Conservation (phyloP, 1,140 invertebrate genomes). For the Limonius californicus region DNA sequence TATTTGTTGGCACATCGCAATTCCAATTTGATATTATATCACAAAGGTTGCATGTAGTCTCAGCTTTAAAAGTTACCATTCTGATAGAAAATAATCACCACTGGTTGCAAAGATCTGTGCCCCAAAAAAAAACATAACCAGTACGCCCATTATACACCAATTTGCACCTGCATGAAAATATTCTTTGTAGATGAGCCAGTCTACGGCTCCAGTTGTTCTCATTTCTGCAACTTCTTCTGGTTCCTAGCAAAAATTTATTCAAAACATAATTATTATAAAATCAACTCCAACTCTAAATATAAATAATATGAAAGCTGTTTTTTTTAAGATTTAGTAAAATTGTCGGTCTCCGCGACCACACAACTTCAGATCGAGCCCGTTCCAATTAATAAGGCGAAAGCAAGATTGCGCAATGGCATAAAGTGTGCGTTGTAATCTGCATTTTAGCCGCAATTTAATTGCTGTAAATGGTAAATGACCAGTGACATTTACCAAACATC, state of each 20-base stretch:
- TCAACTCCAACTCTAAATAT: background rate
- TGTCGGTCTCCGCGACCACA: too few species aligned
- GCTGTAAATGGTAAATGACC: too few species aligned
- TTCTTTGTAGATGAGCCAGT: slow-evolving; percentile 16
- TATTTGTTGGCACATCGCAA: background rate
- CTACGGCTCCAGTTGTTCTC: slow-evolving; percentile 13
- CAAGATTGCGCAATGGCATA: too few species aligned
- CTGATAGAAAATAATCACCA: slow-evolving; percentile 71
- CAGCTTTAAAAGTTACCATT: slow-evolving; percentile 56
- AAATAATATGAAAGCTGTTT: too few species aligned
- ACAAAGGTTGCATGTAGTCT: too few species aligned
- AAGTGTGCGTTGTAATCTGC: too few species aligned
- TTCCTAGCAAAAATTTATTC: background rate
- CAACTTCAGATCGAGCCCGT: too few species aligned
- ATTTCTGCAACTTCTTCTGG: background rate
- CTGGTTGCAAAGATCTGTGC: slow-evolving; percentile 64
- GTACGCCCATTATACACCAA: slow-evolving; percentile 6
- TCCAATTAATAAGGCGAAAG: too few species aligned
- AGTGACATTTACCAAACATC: too few species aligned
- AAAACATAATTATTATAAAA: background rate
- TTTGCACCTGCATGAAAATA: slow-evolving; percentile 17
- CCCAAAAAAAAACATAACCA: slow-evolving; percentile 51
- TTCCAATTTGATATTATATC: too few species aligned
- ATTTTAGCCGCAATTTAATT: too few species aligned
- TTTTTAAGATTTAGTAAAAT: too few species aligned